phyloP scores from a whole-genome alignment of 2,113 vertebrate species.

The Entosphenus tridentatus region DNA sequence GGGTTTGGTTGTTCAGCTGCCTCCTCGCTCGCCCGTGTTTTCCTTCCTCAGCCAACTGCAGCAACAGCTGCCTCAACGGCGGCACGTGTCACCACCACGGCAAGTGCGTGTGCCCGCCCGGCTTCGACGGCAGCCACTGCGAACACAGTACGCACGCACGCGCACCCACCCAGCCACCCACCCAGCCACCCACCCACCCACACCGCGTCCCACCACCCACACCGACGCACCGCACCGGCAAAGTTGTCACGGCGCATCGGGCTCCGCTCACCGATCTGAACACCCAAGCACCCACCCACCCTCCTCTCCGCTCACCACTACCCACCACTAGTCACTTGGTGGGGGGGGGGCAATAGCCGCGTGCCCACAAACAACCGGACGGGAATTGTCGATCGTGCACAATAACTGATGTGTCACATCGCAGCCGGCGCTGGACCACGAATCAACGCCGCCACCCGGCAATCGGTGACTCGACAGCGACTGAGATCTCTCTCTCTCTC shows the following conservation, averaged over 20 bases:
- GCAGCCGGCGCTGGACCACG: too few relatives aligned
- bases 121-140: conserved; percentile 45
- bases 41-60: conserved; percentile 41
- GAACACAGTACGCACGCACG: conserved; percentile 37
- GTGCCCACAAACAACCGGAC: too few relatives aligned
- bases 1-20: not conserved
- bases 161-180: not conserved
- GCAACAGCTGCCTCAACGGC: conserved; percentile 45
- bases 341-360: too few relatives aligned
- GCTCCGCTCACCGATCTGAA: too few relatives aligned
- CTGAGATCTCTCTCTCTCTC: too few relatives aligned
- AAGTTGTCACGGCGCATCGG: not conserved
- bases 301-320: too few relatives aligned
- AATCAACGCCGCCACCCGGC: too few relatives aligned
- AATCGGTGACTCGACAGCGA: too few relatives aligned
- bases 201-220: not conserved
- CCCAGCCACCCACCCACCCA: not conserved
- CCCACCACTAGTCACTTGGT: too few relatives aligned
- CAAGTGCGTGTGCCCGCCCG: conserved; percentile 53
- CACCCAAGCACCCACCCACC: too few relatives aligned
- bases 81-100: conserved; percentile 55
- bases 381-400: too few relatives aligned
- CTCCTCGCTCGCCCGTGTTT: conserved; percentile 8
- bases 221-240: not conserved
- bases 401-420: too few relatives aligned